Percentiles rank a stretch among this genome's conserved stretches.
These are phyloP conservation scores for Branchinecta sandiegonensis DNA, from an alignment of 2,888 invertebrate genomes.

Conservation along the genomic window DNA sequence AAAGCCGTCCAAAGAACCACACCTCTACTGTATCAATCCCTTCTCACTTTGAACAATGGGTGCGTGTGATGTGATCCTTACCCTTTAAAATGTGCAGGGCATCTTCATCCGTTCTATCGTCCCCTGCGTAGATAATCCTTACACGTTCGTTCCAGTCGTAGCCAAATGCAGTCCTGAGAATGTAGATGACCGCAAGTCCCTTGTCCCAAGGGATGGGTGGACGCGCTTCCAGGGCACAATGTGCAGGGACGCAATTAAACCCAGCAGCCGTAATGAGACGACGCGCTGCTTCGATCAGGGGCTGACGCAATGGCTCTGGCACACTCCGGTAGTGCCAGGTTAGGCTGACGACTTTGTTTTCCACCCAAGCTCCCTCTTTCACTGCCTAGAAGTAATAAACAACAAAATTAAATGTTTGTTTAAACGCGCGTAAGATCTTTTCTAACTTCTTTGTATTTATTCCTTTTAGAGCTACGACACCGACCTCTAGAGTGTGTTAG, in stretches of 20 bases:
- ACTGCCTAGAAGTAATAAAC: constrained; percentile 45
- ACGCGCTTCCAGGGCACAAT: constrained; percentile 76
- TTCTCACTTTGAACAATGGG: constrained; percentile 28
- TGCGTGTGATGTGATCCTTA: constrained; percentile 9
- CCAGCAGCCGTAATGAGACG: constrained; percentile 51
- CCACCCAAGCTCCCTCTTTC: constrained; percentile 77
- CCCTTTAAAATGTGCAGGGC: constrained; percentile 49
- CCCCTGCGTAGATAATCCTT: constrained; percentile 74
- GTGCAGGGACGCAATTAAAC: constrained; percentile 57
- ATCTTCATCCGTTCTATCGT: constrained; percentile 76
- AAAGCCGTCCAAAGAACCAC: too few relatives aligned
- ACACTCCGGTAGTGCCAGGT: constrained; percentile 66
- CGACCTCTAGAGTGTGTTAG: too few relatives aligned
- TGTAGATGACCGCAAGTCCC: constrained; percentile 76
- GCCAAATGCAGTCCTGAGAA: constrained; percentile 73
- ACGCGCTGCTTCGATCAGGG: constrained; percentile 54
- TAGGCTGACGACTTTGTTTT: constrained; percentile 70
- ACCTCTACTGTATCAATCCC: constrained; percentile 21
- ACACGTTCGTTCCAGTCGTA: constrained; percentile 73
- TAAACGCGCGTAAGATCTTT: too few relatives aligned
- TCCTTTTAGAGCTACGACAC: too few relatives aligned
- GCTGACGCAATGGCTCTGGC: constrained; percentile 49
- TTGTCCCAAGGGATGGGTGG: constrained; percentile 87
- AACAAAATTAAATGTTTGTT: background rate
- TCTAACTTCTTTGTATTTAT: too few relatives aligned